phyloP scores from a whole-genome alignment of 53 echinoderm and acorn worm species.

The Temnopleurus reevesii region DNA sequence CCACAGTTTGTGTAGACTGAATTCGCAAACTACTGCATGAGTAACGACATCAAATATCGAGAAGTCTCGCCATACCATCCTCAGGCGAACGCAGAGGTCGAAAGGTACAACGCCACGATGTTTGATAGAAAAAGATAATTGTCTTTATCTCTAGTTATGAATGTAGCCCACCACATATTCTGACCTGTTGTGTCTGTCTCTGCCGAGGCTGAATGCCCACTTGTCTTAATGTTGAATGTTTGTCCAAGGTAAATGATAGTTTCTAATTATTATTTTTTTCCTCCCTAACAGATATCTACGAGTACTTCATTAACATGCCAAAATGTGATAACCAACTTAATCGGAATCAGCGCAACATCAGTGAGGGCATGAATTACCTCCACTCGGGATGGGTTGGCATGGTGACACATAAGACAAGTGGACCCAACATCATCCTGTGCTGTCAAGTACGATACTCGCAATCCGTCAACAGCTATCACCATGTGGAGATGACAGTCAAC shows the following conservation, averaged over 20 bases:
- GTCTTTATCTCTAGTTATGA: too few species aligned
- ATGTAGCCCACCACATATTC: too few species aligned
- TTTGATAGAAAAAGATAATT: too few species aligned
- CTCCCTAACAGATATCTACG: slow-evolving; percentile 17
- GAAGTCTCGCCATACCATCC: too few species aligned
- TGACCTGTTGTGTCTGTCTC: too few species aligned
- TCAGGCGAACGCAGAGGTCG: too few species aligned
- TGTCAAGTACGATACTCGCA: slow-evolving; percentile 59
- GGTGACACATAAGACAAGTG: slow-evolving; percentile 6
- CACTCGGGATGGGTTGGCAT: slow-evolving; percentile 36
- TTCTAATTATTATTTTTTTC: not conserved
- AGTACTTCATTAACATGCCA: slow-evolving; percentile 29
- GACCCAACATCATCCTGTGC: not conserved
- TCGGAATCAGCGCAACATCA: slow-evolving; percentile 23
- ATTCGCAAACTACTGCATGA: too few species aligned
- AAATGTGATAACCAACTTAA: slow-evolving; percentile 41
- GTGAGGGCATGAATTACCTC: slow-evolving; percentile 55
- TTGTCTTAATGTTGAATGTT: too few species aligned
- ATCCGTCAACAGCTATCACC: slow-evolving; percentile 40
- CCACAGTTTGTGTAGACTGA: too few species aligned
- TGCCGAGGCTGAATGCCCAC: too few species aligned
- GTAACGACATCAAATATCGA: too few species aligned
- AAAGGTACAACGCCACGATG: too few species aligned
- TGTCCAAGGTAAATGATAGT: slow-evolving; percentile 32
- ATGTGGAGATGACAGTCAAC: slow-evolving; percentile 29